Conservation (phyloP, 2,797 vertebrate species). For the Brotula barbata region DNA sequence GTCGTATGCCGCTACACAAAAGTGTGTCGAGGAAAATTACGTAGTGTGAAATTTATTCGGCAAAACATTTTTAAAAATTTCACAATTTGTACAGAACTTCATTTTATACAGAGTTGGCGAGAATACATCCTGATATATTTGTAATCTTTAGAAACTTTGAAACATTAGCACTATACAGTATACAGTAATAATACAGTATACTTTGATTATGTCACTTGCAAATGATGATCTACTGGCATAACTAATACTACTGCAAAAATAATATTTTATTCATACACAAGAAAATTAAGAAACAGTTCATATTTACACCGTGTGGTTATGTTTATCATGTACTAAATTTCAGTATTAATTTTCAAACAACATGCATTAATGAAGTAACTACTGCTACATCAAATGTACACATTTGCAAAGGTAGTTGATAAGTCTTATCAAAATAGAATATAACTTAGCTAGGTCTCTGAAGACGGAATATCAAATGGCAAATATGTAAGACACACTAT, state of each 20-base stretch:
- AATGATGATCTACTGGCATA: too few relatives aligned
- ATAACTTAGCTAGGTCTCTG: constrained; percentile 50
- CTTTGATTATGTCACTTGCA: too few relatives aligned
- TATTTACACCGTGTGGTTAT: constrained; percentile 64
- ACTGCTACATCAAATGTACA: constrained; percentile 27
- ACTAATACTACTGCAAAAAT: too few relatives aligned
- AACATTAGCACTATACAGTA: too few relatives aligned
- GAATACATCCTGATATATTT: too few relatives aligned
- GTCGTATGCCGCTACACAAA: background rate
- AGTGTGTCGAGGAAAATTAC: too few relatives aligned
- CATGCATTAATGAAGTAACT: constrained; percentile 24
- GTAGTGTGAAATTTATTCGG: too few relatives aligned
- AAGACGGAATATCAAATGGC: constrained; percentile 24
- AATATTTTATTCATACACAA: constrained; percentile 61
- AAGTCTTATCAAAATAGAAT: constrained; percentile 42
- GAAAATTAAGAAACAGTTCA: constrained; percentile 51
- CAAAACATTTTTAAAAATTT: too few relatives aligned
- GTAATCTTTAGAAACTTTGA: too few relatives aligned
- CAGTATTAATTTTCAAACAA: constrained; percentile 3
- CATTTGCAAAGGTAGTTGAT: constrained; percentile 37
- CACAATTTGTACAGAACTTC: too few relatives aligned
- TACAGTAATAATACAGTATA: background rate
- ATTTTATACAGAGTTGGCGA: too few relatives aligned
- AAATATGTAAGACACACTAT: constrained; percentile 29
- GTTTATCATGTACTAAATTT: constrained; percentile 31